These are phyloP conservation scores for Vollenhovia emeryi DNA, from an alignment of 1,140 invertebrate species.

Conservation along the genomic window DNA sequence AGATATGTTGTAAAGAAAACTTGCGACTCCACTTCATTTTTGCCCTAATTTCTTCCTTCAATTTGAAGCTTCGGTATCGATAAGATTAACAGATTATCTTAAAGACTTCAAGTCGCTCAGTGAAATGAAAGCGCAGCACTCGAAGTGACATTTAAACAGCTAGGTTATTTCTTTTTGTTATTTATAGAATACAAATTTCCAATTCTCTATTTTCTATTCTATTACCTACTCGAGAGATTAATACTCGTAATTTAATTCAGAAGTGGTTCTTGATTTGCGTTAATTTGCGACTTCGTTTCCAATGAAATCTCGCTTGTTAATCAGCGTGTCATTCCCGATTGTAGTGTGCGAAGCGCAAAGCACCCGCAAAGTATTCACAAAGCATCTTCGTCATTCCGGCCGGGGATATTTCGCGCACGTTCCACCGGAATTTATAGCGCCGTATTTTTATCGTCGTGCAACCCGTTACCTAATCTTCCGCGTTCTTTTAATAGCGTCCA, in stretches of 20 bases:
- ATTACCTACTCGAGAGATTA: neutral
- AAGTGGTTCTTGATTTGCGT: neutral
- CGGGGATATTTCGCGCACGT: neutral
- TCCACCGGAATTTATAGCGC: slow-evolving; percentile 9
- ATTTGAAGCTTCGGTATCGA: neutral
- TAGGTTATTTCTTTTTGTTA: neutral
- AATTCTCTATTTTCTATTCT: neutral
- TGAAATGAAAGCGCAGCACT: neutral
- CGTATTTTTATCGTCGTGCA: slow-evolving; percentile 10
- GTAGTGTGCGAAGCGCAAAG: neutral
- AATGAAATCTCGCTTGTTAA: neutral
- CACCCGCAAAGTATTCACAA: neutral
- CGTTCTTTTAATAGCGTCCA: slow-evolving; percentile 20
- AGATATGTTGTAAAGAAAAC: neutral
- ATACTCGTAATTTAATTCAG: neutral
- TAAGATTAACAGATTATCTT: neutral
- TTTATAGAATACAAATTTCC: neutral
- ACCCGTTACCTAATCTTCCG: slow-evolving; percentile 27
- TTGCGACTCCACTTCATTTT: neutral
- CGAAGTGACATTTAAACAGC: neutral
- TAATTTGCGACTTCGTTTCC: neutral
- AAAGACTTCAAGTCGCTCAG: neutral
- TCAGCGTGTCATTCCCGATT: neutral
- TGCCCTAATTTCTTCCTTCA: neutral
- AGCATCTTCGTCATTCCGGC: neutral